phyloP scores from a whole-genome alignment of 1,140 invertebrate genomes.

The Zaprionus camerounensis region DNA sequence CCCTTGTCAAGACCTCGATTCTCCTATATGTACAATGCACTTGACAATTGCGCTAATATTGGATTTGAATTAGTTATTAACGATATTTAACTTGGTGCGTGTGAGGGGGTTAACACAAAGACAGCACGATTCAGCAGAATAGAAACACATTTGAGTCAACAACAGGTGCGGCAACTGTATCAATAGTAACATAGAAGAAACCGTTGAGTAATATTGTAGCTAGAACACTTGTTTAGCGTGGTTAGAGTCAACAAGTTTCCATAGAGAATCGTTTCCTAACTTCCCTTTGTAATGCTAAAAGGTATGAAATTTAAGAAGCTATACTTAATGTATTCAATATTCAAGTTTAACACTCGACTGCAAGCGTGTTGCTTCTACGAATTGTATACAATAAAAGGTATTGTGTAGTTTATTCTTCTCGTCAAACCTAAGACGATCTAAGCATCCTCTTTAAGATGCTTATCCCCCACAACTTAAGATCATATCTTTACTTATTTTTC shows the following conservation, averaged over 20 bases:
- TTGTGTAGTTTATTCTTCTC: not conserved
- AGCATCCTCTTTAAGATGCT: not conserved
- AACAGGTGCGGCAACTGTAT: conserved; percentile 9
- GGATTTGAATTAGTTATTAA: not conserved
- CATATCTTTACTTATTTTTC: conserved; percentile 8
- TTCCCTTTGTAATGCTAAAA: not conserved
- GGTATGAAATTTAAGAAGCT: not conserved
- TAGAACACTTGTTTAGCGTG: not conserved
- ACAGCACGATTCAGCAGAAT: conserved; percentile 15
- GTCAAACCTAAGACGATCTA: not conserved
- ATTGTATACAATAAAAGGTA: not conserved
- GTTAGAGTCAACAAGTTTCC: not conserved
- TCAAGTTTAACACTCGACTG: not conserved
- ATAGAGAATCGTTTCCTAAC: not conserved
- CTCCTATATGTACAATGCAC: conserved; percentile 11
- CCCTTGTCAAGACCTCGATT: conserved; percentile 6
- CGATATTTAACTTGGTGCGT: conserved; percentile 32
- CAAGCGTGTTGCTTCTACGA: not conserved
- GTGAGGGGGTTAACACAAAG: conserved; percentile 1
- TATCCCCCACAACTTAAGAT: conserved; percentile 16
- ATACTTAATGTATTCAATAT: not conserved
- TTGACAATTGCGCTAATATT: conserved; percentile 4
- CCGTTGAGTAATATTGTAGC: conserved; percentile 6
- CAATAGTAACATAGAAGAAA: not conserved
- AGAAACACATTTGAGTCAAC: conserved; percentile 38